phyloP scores from a whole-genome alignment of 1,140 invertebrate genomes.

The Monomorium pharaonis region DNA sequence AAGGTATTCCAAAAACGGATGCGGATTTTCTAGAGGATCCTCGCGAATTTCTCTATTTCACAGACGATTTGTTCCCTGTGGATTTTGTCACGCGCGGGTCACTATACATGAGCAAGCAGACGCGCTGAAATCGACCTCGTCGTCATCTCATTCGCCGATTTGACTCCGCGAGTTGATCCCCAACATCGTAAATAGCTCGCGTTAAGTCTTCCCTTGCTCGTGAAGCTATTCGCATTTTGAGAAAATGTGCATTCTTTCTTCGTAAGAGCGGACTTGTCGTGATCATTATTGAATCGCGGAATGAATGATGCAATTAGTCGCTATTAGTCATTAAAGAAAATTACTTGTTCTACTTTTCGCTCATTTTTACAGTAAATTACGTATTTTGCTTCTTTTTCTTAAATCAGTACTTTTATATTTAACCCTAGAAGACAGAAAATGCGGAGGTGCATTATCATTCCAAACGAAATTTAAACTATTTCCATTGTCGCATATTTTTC shows the following conservation, averaged over 20 bases:
- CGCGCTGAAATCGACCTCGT: constrained; percentile 61
- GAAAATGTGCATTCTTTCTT: neutral
- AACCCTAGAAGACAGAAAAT: no score
- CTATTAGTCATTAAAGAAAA: constrained; percentile 21
- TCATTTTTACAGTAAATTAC: neutral
- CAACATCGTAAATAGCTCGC: constrained; percentile 56
- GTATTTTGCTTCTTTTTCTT: neutral
- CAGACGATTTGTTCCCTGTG: constrained; percentile 70
- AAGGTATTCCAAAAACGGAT: constrained; percentile 72
- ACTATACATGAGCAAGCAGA: constrained; percentile 39
- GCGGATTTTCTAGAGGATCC: constrained; percentile 71
- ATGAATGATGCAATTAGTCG: constrained; percentile 35
- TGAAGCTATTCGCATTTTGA: constrained; percentile 33
- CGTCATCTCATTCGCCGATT: constrained; percentile 19
- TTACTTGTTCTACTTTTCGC: neutral
- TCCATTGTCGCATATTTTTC: no score
- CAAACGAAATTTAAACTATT: no score
- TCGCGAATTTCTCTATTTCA: constrained; percentile 69
- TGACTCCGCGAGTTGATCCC: constrained; percentile 49
- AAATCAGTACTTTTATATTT: neutral
- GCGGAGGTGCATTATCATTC: no score
- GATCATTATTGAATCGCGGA: constrained; percentile 30
- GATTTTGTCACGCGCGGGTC: constrained; percentile 50
- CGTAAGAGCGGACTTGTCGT: neutral
- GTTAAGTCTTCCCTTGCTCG: constrained; percentile 58